phyloP scores from a whole-genome alignment of 2,797 vertebrate species.

The Melanotaenia trifasciata region DNA sequence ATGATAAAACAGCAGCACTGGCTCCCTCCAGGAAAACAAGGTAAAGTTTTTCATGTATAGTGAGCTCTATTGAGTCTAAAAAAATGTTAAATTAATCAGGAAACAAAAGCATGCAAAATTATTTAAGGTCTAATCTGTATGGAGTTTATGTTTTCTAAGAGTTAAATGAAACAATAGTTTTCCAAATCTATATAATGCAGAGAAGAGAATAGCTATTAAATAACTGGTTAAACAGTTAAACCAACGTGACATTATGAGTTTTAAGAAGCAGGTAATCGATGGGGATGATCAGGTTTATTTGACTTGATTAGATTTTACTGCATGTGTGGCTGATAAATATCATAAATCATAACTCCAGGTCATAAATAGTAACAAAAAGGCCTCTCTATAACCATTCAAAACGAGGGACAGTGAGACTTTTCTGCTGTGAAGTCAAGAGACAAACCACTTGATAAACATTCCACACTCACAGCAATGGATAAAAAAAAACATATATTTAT shows the following conservation, averaged over 20 bases:
- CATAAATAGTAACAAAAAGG: neutral
- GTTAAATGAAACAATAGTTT: neutral
- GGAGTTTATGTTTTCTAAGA: neutral
- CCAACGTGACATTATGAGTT: neutral
- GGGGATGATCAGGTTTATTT: neutral
- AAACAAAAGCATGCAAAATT: neutral
- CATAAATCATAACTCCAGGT: neutral
- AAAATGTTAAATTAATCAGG: slow-evolving; percentile 4
- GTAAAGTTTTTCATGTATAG: neutral
- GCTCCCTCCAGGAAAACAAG: slow-evolving; percentile 8
- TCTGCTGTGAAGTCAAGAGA: neutral
- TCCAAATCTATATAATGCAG: neutral
- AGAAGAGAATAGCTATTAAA: neutral
- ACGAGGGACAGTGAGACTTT: neutral
- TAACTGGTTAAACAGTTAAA: neutral
- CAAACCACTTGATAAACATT: neutral
- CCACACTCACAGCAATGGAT: neutral
- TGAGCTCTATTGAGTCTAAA: neutral
- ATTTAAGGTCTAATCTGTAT: neutral
- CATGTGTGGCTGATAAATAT: neutral
- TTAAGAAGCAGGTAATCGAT: neutral
- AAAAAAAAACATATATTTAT: neutral
- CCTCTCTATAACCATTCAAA: neutral
- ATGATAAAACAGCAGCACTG: slow-evolving; percentile 28
- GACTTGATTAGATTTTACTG: neutral